phyloP scores from a whole-genome alignment of 2,888 invertebrate genomes.

The Aphrophora alni region DNA sequence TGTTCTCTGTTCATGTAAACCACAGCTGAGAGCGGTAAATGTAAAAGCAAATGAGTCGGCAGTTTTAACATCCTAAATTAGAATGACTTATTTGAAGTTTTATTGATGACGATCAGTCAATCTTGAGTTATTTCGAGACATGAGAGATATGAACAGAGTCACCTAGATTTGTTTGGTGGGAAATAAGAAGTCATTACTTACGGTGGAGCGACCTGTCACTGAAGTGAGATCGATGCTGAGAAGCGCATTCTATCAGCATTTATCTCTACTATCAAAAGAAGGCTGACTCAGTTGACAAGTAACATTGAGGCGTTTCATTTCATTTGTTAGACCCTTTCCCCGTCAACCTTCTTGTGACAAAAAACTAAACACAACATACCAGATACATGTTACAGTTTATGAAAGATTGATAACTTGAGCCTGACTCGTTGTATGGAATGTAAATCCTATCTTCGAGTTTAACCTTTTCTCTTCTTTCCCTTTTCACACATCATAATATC shows the following conservation, averaged over 20 bases:
- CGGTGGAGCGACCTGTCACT: not conserved
- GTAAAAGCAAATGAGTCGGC: not conserved
- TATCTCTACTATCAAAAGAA: not conserved
- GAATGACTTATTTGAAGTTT: not conserved
- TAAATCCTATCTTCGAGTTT: not conserved
- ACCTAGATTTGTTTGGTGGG: not conserved
- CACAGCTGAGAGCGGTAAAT: not conserved
- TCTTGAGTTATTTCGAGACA: not conserved
- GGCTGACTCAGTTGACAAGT: not conserved
- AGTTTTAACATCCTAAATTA: not conserved
- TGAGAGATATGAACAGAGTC: not conserved
- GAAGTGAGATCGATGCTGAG: not conserved
- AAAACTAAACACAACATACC: not conserved
- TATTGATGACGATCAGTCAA: not conserved
- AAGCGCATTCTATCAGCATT: conserved; percentile 2
- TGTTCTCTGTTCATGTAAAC: too few relatives aligned
- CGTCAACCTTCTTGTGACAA: not conserved
- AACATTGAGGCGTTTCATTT: not conserved
- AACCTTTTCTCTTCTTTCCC: not conserved
- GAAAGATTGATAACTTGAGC: not conserved
- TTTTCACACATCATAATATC: too few relatives aligned
- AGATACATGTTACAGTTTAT: conserved; percentile 1
- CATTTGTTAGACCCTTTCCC: not conserved
- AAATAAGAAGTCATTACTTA: not conserved
- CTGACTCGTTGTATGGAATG: not conserved